Percentiles rank a stretch among this genome's conserved stretches.
Conservation (phyloP, 2,888 invertebrate species). For the Miltochrista miniata region DNA sequence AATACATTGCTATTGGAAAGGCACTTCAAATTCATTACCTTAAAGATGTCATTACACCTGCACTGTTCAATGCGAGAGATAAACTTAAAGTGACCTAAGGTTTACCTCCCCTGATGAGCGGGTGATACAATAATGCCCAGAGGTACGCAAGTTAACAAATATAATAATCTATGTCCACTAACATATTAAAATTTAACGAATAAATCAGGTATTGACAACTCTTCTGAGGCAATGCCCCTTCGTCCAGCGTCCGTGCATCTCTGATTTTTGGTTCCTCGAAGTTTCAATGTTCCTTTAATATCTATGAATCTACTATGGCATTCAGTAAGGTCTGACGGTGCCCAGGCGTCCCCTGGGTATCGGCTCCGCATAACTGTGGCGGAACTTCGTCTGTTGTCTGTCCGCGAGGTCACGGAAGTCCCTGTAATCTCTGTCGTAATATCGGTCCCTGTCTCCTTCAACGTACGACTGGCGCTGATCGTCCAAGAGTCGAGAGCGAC, state of each 20-base stretch:
- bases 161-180: conserved; percentile 22
- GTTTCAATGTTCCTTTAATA: conserved; percentile 36
- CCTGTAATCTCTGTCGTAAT: conserved; percentile 73
- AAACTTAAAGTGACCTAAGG: background rate
- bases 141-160: conserved; percentile 5
- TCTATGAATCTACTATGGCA: conserved; percentile 75
- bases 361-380: conserved; percentile 88
- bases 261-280: conserved; percentile 34
- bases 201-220: conserved; percentile 40
- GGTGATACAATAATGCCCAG: conserved; percentile 4
- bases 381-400: conserved; percentile 74
- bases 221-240: conserved; percentile 17
- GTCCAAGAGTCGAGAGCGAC: conserved; percentile 73
- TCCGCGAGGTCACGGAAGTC: conserved; percentile 74
- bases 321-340: conserved; percentile 78
- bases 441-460: conserved; percentile 71
- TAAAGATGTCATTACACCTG: conserved; percentile 22
- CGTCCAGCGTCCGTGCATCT: conserved; percentile 15
- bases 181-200: conserved; percentile 27
- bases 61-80: conserved; percentile 2
- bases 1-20: conserved; percentile 45
- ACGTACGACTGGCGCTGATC: conserved; percentile 75
- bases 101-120: conserved; percentile 1
- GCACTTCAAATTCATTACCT: conserved; percentile 34
- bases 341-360: conserved; percentile 80